Base-by-base conservation (phyloP, 2,888 invertebrate genomes). In the Atherix ibis region DNA sequence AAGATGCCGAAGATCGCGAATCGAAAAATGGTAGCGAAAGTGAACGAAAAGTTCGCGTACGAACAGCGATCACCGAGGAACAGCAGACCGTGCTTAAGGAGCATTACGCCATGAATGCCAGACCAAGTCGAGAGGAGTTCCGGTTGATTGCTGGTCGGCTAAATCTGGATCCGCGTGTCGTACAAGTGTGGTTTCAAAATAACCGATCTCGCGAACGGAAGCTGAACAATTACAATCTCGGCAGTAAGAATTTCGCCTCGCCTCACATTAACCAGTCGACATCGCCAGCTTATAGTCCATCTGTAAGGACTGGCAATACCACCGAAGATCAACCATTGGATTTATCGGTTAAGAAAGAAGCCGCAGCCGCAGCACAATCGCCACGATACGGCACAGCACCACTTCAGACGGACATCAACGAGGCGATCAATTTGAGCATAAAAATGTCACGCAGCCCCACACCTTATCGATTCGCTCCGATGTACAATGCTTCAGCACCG, bases 141-240 rank as follows among this genome's bases (percentile, higher is more conserved):
- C 78, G 81, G 33, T 73, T 80, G 53, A 87, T 98, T 47, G 92
- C 92, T 3, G 74, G 81, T 14, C 69, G 68, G 39, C 67, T 78
- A 27, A 76, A 77, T 34, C 74, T 79, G 47, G 79, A 78, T 36
- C 76, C 79, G 27, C 66, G 85, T 37, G 84, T 85, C 2, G 82
- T 84, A 4, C 80, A 92, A 66, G 94, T 92, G 5, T 94, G 94
- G 92, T 94, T 94, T 56, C 94, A 94, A 64, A 94, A 94, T 58
- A 87, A 85, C 43, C 71, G 92, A 43, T 92, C 92, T 1, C 70
- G 89, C 34, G 88, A 88, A 51, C 72, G 89, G 30, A 71, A 87
- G 45, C 58, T 72, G 61, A 68, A 67, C 24, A 66, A 62, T 41
- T 52, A 52, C 4, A 44, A 56, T 28, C 51, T 45, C 34, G 42